These are phyloP conservation scores for Zygogramma bicolorata DNA, from an alignment of 2,888 invertebrate species.

Conservation along the genomic window DNA sequence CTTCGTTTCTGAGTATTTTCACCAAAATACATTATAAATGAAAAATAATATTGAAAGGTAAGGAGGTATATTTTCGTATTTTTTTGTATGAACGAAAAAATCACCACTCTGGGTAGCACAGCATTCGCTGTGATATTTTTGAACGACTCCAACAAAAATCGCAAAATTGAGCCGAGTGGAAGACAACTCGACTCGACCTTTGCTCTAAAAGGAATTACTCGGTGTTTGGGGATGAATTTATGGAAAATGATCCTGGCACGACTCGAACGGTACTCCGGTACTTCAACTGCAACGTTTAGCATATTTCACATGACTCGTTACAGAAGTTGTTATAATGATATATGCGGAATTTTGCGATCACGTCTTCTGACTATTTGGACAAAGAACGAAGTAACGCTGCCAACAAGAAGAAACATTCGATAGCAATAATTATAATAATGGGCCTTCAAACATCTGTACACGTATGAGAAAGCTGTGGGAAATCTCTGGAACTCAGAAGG, in stretches of 20 bases:
- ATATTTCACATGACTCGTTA: not conserved
- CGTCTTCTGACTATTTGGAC: not conserved
- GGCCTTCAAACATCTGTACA: not conserved
- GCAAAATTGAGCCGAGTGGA: no score
- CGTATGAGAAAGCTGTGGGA: no score
- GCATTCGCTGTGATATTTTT: no score
- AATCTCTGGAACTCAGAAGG: no score
- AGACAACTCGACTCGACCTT: not conserved
- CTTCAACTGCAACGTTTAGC: not conserved
- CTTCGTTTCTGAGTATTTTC: no score
- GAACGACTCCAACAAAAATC: no score
- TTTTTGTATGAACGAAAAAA: no score
- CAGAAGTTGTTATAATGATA: not conserved
- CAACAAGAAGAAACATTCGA: not conserved
- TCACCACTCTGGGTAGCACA: no score
- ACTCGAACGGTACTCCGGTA: slow-evolving; percentile 5
- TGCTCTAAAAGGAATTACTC: slow-evolving; percentile 6
- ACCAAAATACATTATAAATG: no score
- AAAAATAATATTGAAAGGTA: no score
- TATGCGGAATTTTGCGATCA: not conserved
- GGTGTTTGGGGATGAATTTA: slow-evolving; percentile 10
- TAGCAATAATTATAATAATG: no score
- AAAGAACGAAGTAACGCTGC: not conserved
- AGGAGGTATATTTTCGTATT: no score
- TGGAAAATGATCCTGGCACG: slow-evolving; percentile 8